phyloP scores from a whole-genome alignment of 2,113 vertebrate species.

The Sinosuthora webbiana region DNA sequence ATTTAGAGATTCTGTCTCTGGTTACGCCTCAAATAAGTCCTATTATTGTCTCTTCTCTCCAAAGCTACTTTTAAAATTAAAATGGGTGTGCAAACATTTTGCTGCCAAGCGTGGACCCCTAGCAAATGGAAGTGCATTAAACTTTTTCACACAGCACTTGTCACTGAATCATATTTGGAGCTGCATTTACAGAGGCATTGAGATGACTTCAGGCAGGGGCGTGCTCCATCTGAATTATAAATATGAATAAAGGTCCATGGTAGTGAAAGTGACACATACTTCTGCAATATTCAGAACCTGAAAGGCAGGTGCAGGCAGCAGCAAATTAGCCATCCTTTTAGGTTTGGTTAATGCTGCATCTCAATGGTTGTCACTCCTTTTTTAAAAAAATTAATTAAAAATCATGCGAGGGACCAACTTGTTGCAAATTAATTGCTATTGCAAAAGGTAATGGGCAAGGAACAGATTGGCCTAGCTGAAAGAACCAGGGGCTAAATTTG shows the following conservation, averaged over 20 bases:
- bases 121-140: neutral
- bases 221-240: neutral
- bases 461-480: neutral
- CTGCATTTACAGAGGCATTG: neutral
- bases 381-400: neutral
- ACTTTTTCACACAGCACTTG: neutral
- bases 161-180: neutral
- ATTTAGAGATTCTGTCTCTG: neutral
- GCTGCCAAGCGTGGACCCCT: accelerated
- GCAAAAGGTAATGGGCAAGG: neutral
- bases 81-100: neutral
- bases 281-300: neutral
- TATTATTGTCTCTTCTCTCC: neutral
- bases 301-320: neutral
- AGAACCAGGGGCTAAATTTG: neutral
- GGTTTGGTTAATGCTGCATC: neutral
- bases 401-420: neutral
- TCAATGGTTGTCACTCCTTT: neutral
- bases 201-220: neutral
- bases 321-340: neutral
- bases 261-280: neutral
- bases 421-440: neutral
- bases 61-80: neutral
- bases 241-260: neutral
- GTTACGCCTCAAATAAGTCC: neutral